Evolutionary conservation across 92 coral and sea anemone species (phyloP).

Genomic region (Parazoanthus darwini): DNA sequence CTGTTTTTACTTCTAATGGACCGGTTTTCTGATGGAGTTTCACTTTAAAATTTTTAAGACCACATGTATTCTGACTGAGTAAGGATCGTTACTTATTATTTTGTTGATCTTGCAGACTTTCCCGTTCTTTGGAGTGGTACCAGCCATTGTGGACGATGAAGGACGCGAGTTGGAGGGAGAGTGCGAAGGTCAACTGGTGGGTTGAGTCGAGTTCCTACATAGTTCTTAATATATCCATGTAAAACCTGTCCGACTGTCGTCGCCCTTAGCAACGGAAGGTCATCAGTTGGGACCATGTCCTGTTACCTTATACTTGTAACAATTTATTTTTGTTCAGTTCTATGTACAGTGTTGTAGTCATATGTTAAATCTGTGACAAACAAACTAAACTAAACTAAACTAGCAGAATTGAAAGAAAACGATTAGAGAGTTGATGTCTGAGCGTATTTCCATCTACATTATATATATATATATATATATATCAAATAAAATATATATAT

Average conservation of each 20-base stretch:
- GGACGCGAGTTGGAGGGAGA: conserved; percentile 94
- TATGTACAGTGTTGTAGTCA: too few species aligned
- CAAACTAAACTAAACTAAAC: too few species aligned
- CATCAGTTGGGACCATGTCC: too few species aligned
- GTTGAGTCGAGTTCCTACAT: background rate
- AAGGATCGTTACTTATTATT: background rate
- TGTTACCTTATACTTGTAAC: too few species aligned
- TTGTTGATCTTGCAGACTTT: conserved; percentile 63
- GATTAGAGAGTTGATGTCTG: background rate
- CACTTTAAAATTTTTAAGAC: background rate
- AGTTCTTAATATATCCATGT: background rate
- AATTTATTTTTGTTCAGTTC: too few species aligned
- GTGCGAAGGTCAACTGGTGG: conserved; percentile 93
- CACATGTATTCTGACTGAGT: background rate
- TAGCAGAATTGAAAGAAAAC: background rate
- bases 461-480: too few species aligned
- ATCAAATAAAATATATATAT: too few species aligned
- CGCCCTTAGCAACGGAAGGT: background rate
- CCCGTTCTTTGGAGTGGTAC: conserved; percentile 98
- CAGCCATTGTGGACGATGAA: conserved; percentile 92
- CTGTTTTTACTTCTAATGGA: background rate
- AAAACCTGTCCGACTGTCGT: background rate
- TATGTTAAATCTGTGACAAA: too few species aligned
- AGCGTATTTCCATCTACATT: background rate
- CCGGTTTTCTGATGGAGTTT: background rate